Evolutionary conservation across 2,888 invertebrate species (phyloP).

Genomic region (Neuroscelio doddi): DNA sequence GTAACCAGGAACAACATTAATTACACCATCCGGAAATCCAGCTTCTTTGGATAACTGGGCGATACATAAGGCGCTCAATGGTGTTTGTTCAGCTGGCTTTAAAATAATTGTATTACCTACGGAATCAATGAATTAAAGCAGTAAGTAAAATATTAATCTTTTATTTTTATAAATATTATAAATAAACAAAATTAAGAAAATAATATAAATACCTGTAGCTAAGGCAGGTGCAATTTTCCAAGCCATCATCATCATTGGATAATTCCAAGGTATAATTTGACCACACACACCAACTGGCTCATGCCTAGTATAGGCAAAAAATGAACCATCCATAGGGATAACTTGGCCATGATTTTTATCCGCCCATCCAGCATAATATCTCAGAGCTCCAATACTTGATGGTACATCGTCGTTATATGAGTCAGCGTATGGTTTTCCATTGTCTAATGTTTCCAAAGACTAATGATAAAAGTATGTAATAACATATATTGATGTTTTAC

Average conservation of each 20-base stretch:
- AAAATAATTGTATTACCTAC: conserved; percentile 73
- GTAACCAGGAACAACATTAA: conserved; percentile 92
- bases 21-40: conserved; percentile 92
- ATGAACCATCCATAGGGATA: conserved; percentile 80
- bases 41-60: conserved; percentile 91
- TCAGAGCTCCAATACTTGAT: conserved; percentile 77
- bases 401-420: conserved; percentile 80
- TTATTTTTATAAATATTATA: too few species aligned
- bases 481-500: too few species aligned
- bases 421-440: conserved; percentile 89
- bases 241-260: conserved; percentile 92
- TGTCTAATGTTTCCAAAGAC: conserved; percentile 95
- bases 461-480: too few species aligned
- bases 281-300: conserved; percentile 97
- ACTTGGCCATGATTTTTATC: conserved; percentile 85
- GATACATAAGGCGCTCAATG: conserved; percentile 90
- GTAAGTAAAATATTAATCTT: too few species aligned
- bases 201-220: conserved; percentile 76
- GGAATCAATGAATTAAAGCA: too few species aligned
- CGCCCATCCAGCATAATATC: conserved; percentile 96
- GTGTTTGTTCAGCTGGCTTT: conserved; percentile 97
- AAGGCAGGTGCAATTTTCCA: conserved; percentile 94
- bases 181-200: too few species aligned
- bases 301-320: conserved; percentile 87
- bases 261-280: conserved; percentile 97